Percentiles rank a stretch among this genome's conserved stretches.
phyloP scores from a whole-genome alignment of 2,113 vertebrate genomes.

The Ahaetulla prasina region DNA sequence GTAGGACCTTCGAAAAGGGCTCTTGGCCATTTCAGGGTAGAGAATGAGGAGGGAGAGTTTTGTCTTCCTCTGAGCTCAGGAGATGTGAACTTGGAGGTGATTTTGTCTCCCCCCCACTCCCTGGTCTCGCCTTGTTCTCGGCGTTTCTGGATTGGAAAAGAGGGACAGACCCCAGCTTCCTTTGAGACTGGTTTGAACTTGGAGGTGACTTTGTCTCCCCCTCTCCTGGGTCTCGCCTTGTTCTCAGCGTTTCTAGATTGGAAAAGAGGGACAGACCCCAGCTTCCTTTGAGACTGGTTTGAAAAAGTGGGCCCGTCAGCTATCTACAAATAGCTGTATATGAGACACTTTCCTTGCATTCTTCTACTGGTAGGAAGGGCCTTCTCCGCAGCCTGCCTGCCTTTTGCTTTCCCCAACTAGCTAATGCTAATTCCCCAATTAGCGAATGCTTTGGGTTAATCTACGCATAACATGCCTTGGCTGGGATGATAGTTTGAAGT shows the following conservation, averaged over 20 bases:
- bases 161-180: neutral
- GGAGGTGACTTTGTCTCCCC: neutral
- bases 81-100: neutral
- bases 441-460: neutral
- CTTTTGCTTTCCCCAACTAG: neutral
- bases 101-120: accelerated
- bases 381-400: neutral
- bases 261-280: neutral
- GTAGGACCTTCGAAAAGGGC: neutral
- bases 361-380: neutral
- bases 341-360: neutral
- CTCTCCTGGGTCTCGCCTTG: neutral
- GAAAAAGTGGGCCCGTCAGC: neutral
- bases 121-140: neutral
- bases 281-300: neutral
- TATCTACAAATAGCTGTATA: neutral
- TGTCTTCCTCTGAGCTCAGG: neutral
- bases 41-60: neutral
- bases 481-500: neutral
- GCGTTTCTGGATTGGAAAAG: neutral
- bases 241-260: neutral
- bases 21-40: neutral
- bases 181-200: neutral
- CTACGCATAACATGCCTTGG: neutral
- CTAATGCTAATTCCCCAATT: neutral